These are phyloP conservation scores for Apis mellifera DNA, from an alignment of 1,140 invertebrate genomes.

Conservation along the genomic window Amel_HAv3.1 CM009943.2:3221501-3222000, in stretches of 20 bases:
- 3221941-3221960: conserved; percentile 41
- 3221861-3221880: conserved; percentile 49
- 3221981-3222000: conserved; percentile 67
- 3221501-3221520: conserved; percentile 91
- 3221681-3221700: conserved; percentile 58
- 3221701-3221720: conserved; percentile 66
- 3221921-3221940: conserved; percentile 10
- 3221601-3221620: conserved; percentile 18
- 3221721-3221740: conserved; percentile 66
- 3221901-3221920: conserved; percentile 22
- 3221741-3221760: conserved; percentile 49
- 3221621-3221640: conserved; percentile 13
- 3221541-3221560: conserved; percentile 85
- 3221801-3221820: conserved; percentile 58
- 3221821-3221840: conserved; percentile 62
- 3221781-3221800: conserved; percentile 60
- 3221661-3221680: conserved; percentile 55
- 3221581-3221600: conserved; percentile 73
- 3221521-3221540: conserved; percentile 81
- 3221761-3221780: conserved; percentile 28
- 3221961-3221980: conserved; percentile 67
- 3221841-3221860: conserved; percentile 63
- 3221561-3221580: conserved; percentile 87
- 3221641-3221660: conserved; percentile 69
- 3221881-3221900: conserved; percentile 63